Percentiles rank a stretch among this genome's conserved stretches.
Conservation (phyloP, 2,113 vertebrate species). For the western clawed frog (Xenopus tropicalis) region UCB_Xtro_10.0 CM004448.2:37684501-37685000, state of each 20-base stretch:
- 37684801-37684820: slow-evolving; percentile 72
- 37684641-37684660: slow-evolving; percentile 54
- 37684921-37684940: slow-evolving; percentile 61
- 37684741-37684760: slow-evolving; percentile 63
- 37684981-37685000: slow-evolving; percentile 58
- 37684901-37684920: slow-evolving; percentile 72
- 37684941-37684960: slow-evolving; percentile 55
- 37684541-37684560: slow-evolving; percentile 69
- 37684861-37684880: slow-evolving; percentile 65
- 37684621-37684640: slow-evolving; percentile 49
- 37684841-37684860: slow-evolving; percentile 57
- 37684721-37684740: slow-evolving; percentile 51
- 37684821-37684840: slow-evolving; percentile 71
- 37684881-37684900: slow-evolving; percentile 74
- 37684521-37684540: slow-evolving; percentile 70
- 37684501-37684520: slow-evolving; percentile 69
- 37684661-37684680: slow-evolving; percentile 57
- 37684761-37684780: slow-evolving; percentile 77
- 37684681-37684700: slow-evolving; percentile 54
- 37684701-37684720: slow-evolving; percentile 42
- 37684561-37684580: slow-evolving; percentile 59
- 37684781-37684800: slow-evolving; percentile 69
- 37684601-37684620: slow-evolving; percentile 49
- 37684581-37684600: slow-evolving; percentile 55
- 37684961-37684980: slow-evolving; percentile 51